Base-by-base conservation (phyloP, 2,113 vertebrate species). In the Lampris megalopsis region DNA sequence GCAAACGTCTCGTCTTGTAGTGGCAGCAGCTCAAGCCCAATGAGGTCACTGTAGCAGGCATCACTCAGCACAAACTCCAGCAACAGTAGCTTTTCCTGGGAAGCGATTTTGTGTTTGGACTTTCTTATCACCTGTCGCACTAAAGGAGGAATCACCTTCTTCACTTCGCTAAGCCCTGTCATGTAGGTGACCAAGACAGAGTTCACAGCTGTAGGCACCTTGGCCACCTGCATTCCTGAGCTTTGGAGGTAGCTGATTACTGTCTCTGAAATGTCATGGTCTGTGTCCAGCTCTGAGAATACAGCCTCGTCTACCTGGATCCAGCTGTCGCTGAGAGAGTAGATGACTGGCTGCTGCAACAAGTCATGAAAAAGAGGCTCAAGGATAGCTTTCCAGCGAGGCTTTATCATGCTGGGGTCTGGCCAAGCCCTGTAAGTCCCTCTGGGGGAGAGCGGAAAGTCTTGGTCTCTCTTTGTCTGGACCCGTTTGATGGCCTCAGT, bases 231-330 rank as follows among this genome's bases (percentile, higher is more conserved):
- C 87, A 95, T 95, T 92, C 97, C 98, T 92, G 97, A 95, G 94
- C 93, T 95, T 93, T 97, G 95, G 91, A 99, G 96, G 94, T 98
- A 99, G 95, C 83, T 94, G 84, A 99, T 95, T 79, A 98, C 95
- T 3, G 95, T 92, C 37, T 94, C 81, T 43, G 95, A 93, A 75
- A 92, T 94, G 37, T 95, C 95, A 82, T 93, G 68, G 9, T 88
- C 88, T 11, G 92, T 91, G 71, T 98, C 94, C 48, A 97, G 92
- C 84, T 99, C 97, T 63, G 95, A 97, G 89, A 99, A 98, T 69
- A 95, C 92, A 0, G 92, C 94, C 75, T 97, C 95, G 42, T 97
- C 96, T 78, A 95, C 90, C 13, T 89, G 90, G 73, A 97, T 92
- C 98, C 98, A 99, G 73, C 91, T 93, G 48, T 90, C 80, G 83